These are phyloP conservation scores for Galagoides demidoff DNA, from an alignment of 2,797 vertebrate genomes.

Conservation along the genomic window DNA sequence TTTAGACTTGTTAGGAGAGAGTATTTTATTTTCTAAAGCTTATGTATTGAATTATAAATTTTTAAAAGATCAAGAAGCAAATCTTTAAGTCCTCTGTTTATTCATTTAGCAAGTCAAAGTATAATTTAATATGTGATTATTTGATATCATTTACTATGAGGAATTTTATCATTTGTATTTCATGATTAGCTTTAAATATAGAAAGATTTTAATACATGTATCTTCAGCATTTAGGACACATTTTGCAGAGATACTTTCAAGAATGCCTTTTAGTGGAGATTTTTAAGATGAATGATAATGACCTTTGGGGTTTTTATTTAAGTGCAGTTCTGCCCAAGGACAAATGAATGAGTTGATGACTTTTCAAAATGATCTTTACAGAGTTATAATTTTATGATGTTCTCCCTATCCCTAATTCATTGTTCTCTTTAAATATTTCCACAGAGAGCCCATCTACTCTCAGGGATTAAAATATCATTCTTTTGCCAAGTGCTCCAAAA, in stretches of 20 bases:
- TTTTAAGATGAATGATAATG: constrained; percentile 58
- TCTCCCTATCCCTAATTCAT: background rate
- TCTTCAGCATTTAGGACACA: constrained; percentile 22
- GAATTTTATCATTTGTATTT: constrained; percentile 33
- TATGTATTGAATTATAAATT: constrained; percentile 5
- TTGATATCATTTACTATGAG: background rate
- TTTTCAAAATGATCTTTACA: constrained; percentile 47
- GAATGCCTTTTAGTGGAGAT: constrained; percentile 35
- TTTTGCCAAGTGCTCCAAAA: constrained; percentile 30
- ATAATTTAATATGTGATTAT: constrained; percentile 19
- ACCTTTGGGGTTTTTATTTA: constrained; percentile 49
- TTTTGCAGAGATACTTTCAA: constrained; percentile 48
- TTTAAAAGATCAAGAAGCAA: background rate
- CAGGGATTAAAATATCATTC: background rate
- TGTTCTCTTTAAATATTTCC: constrained; percentile 41
- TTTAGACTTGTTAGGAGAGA: constrained; percentile 27
- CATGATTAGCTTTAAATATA: constrained; percentile 10
- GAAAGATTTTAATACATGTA: background rate
- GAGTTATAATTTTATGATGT: constrained; percentile 22
- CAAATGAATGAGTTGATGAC: constrained; percentile 32
- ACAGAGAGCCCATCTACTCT: constrained; percentile 15
- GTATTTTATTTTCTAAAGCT: constrained; percentile 29
- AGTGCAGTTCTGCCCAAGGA: constrained; percentile 31
- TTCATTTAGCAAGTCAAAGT: constrained; percentile 33
- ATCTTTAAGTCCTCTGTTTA: background rate